phyloP scores from a whole-genome alignment of 2,113 vertebrate species.

The Pristiophorus japonicus region DNA sequence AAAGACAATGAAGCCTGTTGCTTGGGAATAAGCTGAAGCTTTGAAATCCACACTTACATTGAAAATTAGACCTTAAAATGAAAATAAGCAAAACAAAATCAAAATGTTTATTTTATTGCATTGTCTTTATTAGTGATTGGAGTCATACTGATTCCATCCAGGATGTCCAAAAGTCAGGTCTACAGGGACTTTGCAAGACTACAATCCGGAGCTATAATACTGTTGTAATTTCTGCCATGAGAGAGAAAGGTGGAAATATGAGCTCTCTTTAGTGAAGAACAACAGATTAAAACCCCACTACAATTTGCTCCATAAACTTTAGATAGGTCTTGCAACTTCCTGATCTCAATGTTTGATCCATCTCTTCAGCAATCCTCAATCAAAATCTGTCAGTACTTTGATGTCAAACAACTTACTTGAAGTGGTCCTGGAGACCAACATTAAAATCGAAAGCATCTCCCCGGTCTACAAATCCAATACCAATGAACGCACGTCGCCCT shows the following conservation, averaged over 20 bases:
- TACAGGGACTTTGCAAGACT: not conserved
- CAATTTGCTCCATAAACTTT: not conserved
- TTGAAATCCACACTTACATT: not conserved
- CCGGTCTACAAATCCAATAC: slow-evolving; percentile 83
- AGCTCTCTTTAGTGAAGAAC: not conserved
- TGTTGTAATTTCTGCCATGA: not conserved
- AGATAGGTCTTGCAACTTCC: not conserved
- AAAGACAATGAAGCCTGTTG: not conserved
- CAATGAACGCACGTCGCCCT: slow-evolving; percentile 92
- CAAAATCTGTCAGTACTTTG: not conserved
- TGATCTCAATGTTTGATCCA: not conserved
- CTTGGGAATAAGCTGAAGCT: not conserved
- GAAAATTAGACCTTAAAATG: not conserved
- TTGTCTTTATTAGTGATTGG: not conserved
- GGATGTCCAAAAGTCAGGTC: not conserved
- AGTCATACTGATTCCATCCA: not conserved
- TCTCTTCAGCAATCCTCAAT: not conserved
- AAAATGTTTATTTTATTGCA: not conserved
- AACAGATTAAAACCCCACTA: not conserved
- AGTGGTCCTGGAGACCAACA: slow-evolving; percentile 91
- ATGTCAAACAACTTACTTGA: slow-evolving; percentile 73
- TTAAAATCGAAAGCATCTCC: slow-evolving; percentile 97
- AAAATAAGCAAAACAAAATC: not conserved
- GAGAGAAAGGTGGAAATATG: not conserved
- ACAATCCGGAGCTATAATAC: not conserved